Evolutionary conservation across 2,888 invertebrate genomes (phyloP).

Genomic region (Pachliopta kotzebuea): DNA sequence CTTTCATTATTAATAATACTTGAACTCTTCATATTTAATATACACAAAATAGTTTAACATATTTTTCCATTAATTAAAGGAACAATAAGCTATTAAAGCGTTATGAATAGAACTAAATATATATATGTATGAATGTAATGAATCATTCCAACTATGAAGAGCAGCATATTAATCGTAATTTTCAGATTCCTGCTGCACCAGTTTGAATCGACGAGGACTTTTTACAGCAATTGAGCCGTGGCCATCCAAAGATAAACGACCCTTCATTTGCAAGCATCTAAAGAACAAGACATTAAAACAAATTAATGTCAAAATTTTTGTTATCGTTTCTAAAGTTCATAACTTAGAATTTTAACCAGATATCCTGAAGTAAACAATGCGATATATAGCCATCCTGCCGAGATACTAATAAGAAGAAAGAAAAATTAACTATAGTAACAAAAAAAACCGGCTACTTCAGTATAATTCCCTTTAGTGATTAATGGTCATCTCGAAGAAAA

Average conservation of each 20-base stretch:
- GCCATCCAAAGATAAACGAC: constrained; percentile 85
- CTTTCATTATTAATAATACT: not conserved
- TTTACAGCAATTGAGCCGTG: constrained; percentile 91
- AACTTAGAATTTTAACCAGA: too few species aligned
- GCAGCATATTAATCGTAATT: constrained; percentile 86
- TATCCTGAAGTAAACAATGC: too few species aligned
- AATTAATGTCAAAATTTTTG: not conserved
- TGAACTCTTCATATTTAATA: not conserved
- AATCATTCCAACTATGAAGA: not conserved
- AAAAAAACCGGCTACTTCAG: too few species aligned
- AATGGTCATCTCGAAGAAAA: too few species aligned
- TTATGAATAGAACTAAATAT: too few species aligned
- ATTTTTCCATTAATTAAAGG: not conserved
- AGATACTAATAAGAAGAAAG: too few species aligned
- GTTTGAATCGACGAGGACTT: constrained; percentile 92
- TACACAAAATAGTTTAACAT: not conserved
- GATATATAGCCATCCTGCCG: too few species aligned
- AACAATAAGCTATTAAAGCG: constrained; percentile 8
- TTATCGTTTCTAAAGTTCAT: too few species aligned
- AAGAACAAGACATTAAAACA: constrained; percentile 5
- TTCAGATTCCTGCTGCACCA: constrained; percentile 95
- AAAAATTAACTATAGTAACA: too few species aligned
- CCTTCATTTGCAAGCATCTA: constrained; percentile 87
- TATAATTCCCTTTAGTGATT: too few species aligned
- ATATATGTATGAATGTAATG: too few species aligned